Conservation (phyloP, 2,888 invertebrate genomes). For the Serripes groenlandicus region DNA sequence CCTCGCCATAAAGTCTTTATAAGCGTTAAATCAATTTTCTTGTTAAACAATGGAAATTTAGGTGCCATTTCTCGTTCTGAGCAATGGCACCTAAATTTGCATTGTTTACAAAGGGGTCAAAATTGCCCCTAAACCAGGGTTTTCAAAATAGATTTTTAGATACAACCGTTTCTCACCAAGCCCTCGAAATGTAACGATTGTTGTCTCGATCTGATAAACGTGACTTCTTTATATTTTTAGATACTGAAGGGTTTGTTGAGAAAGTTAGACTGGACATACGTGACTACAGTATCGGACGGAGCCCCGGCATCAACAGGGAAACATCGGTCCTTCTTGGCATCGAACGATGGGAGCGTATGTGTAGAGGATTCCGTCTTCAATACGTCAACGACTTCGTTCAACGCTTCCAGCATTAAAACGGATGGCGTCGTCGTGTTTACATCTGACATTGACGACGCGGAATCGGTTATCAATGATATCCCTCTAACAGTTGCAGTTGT, state of each 20-base stretch:
- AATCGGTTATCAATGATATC: constrained; percentile 1
- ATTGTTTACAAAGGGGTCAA: too few species aligned
- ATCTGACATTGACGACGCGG: not conserved
- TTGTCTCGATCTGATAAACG: too few species aligned
- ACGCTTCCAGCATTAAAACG: constrained; percentile 35
- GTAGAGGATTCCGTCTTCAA: constrained; percentile 35
- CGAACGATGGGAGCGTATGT: constrained; percentile 37
- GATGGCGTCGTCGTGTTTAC: constrained; percentile 50
- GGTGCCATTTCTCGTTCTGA: too few species aligned
- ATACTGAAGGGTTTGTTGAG: constrained; percentile 48
- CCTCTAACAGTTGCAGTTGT: constrained; percentile 26
- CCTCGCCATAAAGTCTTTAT: too few species aligned
- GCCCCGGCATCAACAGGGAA: constrained; percentile 43
- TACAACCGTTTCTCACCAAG: too few species aligned
- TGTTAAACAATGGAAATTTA: too few species aligned
- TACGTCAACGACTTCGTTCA: not conserved
- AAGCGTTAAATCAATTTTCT: too few species aligned
- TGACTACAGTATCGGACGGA: constrained; percentile 49
- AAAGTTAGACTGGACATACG: constrained; percentile 64
- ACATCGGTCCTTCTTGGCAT: constrained; percentile 29
- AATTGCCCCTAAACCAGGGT: too few species aligned
- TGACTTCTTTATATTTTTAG: constrained; percentile 27
- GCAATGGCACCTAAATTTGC: too few species aligned
- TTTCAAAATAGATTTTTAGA: too few species aligned
- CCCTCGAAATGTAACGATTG: too few species aligned